A percentile compares a stretch with the other conserved stretches of the same genome.
phyloP scores from a whole-genome alignment of 2,113 vertebrate species.

The Silurus meridionalis region DNA sequence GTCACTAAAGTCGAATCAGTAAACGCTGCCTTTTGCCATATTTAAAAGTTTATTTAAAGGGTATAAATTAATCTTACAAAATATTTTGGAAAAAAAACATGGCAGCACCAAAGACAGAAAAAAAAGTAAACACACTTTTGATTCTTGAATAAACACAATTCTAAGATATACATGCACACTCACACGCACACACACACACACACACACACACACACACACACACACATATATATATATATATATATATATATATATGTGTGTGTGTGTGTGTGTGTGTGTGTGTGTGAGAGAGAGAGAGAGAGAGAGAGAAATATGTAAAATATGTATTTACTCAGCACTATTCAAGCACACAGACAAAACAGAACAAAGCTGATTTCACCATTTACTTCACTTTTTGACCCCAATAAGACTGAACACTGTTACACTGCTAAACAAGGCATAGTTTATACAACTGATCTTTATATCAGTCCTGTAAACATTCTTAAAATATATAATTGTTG shows the following conservation, averaged over 20 bases:
- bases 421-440: background rate
- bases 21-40: background rate
- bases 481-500: background rate
- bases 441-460: background rate
- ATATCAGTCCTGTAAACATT: background rate
- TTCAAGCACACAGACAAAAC: background rate
- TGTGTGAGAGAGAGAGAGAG: too few relatives aligned
- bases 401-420: background rate
- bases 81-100: background rate
- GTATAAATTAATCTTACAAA: background rate
- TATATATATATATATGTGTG: too few relatives aligned
- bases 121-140: background rate
- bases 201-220: too few relatives aligned
- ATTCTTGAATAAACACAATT: too few relatives aligned
- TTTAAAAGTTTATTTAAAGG: slow-evolving; percentile 14
- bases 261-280: too few relatives aligned
- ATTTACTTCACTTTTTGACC: background rate
- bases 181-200: too few relatives aligned
- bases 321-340: background rate
- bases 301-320: background rate
- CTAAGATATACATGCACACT: too few relatives aligned
- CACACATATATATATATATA: too few relatives aligned
- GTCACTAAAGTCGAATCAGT: slow-evolving; percentile 3
- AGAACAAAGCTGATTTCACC: background rate
- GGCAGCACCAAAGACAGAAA: background rate